A percentile compares a stretch with the other conserved stretches of the same genome.
These are phyloP conservation scores for Prunella fulvescens DNA, from an alignment of 2,113 vertebrate genomes.

Conservation along the genomic window DNA sequence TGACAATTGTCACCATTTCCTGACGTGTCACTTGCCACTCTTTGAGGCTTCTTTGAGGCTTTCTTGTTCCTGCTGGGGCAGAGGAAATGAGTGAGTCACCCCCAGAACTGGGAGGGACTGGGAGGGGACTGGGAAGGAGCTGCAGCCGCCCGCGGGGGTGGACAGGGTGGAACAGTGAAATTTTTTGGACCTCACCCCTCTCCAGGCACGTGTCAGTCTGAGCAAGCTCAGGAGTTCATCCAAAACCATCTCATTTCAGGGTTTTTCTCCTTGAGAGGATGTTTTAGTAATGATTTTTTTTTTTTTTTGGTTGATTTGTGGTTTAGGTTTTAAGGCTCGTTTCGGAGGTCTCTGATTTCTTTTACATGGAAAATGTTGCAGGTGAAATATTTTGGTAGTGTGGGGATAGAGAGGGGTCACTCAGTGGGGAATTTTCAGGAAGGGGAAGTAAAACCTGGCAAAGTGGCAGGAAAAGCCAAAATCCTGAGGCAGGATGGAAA, in stretches of 20 bases:
- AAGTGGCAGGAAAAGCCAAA: not conserved
- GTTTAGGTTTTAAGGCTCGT: accelerated
- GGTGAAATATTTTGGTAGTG: accelerated
- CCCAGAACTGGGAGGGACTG: constrained; percentile 36
- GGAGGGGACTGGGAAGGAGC: not conserved
- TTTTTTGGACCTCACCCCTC: constrained; percentile 61
- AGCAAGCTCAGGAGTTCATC: constrained; percentile 6
- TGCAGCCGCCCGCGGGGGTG: not conserved
- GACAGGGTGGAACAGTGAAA: constrained; percentile 53
- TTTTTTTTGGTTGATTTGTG: accelerated
- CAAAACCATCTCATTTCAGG: not conserved
- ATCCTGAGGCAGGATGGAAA: accelerated
- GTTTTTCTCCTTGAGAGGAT: not conserved
- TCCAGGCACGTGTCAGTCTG: constrained; percentile 37
- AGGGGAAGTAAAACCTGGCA: not conserved
- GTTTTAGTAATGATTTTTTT: not conserved
- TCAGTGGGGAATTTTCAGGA: not conserved
- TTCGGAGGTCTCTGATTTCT: not conserved
- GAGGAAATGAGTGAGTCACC: constrained; percentile 74
- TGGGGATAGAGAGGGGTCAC: accelerated
- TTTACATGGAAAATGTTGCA: not conserved
- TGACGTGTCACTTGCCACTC: not conserved
- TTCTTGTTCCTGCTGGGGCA: not conserved
- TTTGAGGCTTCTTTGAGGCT: not conserved
- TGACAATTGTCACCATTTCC: not conserved